Evolutionary conservation across 2,888 invertebrate species (phyloP).

Genomic region (Tipula vernalis): DNA sequence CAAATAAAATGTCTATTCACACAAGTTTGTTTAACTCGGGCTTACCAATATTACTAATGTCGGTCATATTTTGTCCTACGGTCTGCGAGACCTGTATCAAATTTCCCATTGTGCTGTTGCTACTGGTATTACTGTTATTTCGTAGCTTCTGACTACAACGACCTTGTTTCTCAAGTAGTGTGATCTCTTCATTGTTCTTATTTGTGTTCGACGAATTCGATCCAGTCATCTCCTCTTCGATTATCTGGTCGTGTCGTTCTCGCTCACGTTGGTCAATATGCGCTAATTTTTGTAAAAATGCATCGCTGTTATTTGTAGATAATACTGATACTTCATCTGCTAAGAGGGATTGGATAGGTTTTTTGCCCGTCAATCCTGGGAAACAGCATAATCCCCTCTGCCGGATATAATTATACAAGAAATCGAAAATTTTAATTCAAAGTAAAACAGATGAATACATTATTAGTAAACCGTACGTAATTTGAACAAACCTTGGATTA

Average conservation of each 20-base stretch:
- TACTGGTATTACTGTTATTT: conserved; percentile 14
- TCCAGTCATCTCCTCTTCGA: conserved; percentile 10
- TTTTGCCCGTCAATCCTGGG: conserved; percentile 20
- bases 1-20: not conserved
- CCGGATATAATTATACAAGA: too few species aligned
- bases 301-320: conserved; percentile 21
- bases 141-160: conserved; percentile 20
- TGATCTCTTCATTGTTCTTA: conserved; percentile 19
- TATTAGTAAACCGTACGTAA: not conserved
- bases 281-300: conserved; percentile 20
- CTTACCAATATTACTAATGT: conserved; percentile 21
- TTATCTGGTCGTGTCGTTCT: conserved; percentile 16
- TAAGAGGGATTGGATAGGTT: conserved; percentile 19
- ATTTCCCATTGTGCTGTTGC: conserved; percentile 17
- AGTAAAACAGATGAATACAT: not conserved
- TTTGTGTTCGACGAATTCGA: conserved; percentile 10
- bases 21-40: conserved; percentile 5
- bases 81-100: conserved; percentile 20
- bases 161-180: conserved; percentile 21
- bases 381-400: conserved; percentile 21
- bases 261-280: conserved; percentile 20
- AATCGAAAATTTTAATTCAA: not conserved
- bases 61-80: conserved; percentile 22
- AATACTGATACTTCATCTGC: conserved; percentile 21
- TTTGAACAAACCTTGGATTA: not conserved